phyloP scores from a whole-genome alignment of 1,140 invertebrate species.

The Centruroides sculpturatus region DNA sequence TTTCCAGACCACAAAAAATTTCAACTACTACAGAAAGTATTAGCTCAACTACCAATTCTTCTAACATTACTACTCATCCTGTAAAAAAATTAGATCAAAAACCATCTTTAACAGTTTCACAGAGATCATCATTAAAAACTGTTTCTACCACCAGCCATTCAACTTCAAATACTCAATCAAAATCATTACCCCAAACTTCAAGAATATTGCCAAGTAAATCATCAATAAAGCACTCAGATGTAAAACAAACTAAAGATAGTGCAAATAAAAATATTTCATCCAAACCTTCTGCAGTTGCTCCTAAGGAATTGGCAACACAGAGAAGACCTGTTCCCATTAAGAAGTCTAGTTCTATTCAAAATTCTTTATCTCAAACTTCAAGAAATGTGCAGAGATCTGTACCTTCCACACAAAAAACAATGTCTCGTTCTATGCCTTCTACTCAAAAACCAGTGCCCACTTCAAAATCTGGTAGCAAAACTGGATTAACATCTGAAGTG shows the following conservation, averaged over 20 bases:
- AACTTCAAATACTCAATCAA: not conserved
- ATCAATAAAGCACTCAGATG: constrained; percentile 1
- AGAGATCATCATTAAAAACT: not conserved
- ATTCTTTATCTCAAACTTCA: too few species aligned
- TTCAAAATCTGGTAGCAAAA: too few species aligned
- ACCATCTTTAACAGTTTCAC: not conserved
- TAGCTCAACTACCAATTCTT: not conserved
- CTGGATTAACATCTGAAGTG: too few species aligned
- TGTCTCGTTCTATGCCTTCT: too few species aligned
- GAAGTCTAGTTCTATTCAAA: too few species aligned
- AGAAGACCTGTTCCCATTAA: too few species aligned
- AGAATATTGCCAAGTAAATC: not conserved
- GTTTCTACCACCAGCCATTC: not conserved
- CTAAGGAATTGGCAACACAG: too few species aligned
- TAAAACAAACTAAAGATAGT: constrained; percentile 12
- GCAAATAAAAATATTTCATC: constrained; percentile 8
- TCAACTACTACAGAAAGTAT: not conserved
- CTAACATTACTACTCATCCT: not conserved
- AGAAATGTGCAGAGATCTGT: too few species aligned
- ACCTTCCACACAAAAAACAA: too few species aligned
- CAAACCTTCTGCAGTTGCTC: not conserved
- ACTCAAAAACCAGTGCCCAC: too few species aligned
- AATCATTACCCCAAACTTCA: constrained; percentile 1
- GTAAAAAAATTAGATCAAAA: too few species aligned
- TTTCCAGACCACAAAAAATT: not conserved